Base-by-base conservation (phyloP, 1,140 invertebrate genomes). In the Meloidogyne exigua region DNA sequence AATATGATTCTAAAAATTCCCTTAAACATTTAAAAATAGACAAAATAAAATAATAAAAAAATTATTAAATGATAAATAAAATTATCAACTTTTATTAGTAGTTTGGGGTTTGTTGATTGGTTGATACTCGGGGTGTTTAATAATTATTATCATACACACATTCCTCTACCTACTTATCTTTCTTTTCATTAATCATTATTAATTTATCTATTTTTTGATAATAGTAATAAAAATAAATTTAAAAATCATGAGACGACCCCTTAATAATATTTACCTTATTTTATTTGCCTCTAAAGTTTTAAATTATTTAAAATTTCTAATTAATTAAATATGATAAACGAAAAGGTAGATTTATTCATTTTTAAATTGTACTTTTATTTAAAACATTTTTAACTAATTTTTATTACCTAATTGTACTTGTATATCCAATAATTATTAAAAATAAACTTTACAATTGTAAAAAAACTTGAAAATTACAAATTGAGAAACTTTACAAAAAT, bases 191-290 rank as follows among this genome's bases (percentile, higher is more conserved):
- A 57, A 57, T 57, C 49, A 57, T 57, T n/a, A 21, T 57, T 57
- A 57, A 57, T 57, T 57, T 57, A 49, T 57, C 44, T 39, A 39
- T 57, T 57, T 57, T 57, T 57, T 57, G 44, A 49, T 57, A n/a
- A 57, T 57, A 21, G 5, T 57, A 57, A 57, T 57, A 57, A 57
- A n/a, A 57, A 57, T 57, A 57, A 57, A 57, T n/a, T 57, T n/a
- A 57, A 57, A 57, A 44, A 57, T 57, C 49, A 57, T 57, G 49
- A n/a, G 49, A 57, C 49, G 49, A n/a, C 49, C 49, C 49, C 49
- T 57, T 57, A n/a, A n/a, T n/a, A 57, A n/a, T n/a, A n/a, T 57
- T 57, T 57, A n/a, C n/a, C n/a, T 18, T 44, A 44, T 44, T 57
- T 57, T n/a, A n/a, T n/a, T n/a, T n/a, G n/a, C n/a, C 49, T n/a